Base-by-base conservation (phyloP, 2,888 invertebrate species). In the Cataglyphis rosenhaueri region DNA sequence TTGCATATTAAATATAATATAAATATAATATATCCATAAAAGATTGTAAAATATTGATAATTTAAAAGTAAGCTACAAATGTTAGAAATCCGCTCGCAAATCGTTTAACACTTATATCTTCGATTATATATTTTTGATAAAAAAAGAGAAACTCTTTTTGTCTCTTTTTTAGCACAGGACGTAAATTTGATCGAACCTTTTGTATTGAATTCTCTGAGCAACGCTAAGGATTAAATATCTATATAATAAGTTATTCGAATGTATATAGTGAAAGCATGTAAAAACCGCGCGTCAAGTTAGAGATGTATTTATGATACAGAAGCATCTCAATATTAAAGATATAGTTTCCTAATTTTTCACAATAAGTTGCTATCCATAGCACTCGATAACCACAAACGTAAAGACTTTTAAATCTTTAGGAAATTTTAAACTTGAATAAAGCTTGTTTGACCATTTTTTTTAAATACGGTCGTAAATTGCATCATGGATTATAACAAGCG, bases 41-140 rank as follows among this genome's bases (percentile, higher is more conserved):
- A 59, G 5, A 59, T 73, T 62, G 29, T 62, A 48, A 74, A 74
- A 44, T 15, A 62, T 74, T 32, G n/a, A 61, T 61, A 61, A 73
- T 32, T 44, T 38, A 44, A 32, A 74, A 74, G 15, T 15, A n/a
- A 74, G n/a, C n/a, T 73, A 9, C 15, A 8, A 74, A 21, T 74
- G 44, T 62, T 44, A 21, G 0, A 25, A 29, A 41, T 57, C 8
- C 21, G 10, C 10, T 3, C 6, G 4, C 18, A 6, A 61, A 61
- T 74, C 15, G 41, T 74, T 74, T 6, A 44, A 74, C 21, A 74
- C 18, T 32, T 59, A 15, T 61, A 48, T 61, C 44, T 9, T 62
- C 10, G 21, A 48, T 44, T 32, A 18, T 18, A 18, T 2, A 29
- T 32, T 32, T 21, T 21, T 4, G 10, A 5, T 55, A n/a, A 25